Percentiles rank a stretch among this genome's conserved stretches.
These are phyloP conservation scores for Andrena cerasifolii DNA, from an alignment of 1,140 invertebrate species.

Conservation along the genomic window DNA sequence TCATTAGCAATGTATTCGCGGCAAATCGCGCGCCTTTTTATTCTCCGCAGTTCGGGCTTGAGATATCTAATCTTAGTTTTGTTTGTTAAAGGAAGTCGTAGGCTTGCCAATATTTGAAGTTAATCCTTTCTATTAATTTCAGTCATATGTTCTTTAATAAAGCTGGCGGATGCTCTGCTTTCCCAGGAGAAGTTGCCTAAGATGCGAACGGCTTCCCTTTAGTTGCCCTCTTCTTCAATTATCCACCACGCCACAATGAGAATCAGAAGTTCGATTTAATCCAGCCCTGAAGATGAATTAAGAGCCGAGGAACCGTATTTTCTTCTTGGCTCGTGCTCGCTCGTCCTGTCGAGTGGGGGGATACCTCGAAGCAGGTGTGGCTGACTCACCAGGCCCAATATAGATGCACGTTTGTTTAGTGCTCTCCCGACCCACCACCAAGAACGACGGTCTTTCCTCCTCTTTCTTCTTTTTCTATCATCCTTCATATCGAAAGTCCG, in stretches of 20 bases:
- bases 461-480: conserved; percentile 41
- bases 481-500: conserved; percentile 29
- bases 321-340: conserved; percentile 76
- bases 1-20: neutral
- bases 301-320: conserved; percentile 72
- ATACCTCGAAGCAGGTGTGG: conserved; percentile 76
- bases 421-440: conserved; percentile 75
- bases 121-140: too few relatives aligned
- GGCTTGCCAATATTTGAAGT: too few relatives aligned
- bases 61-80: too few relatives aligned
- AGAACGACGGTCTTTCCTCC: conserved; percentile 67
- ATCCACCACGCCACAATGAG: neutral
- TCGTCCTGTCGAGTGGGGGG: conserved; percentile 56
- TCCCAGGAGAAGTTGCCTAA: neutral
- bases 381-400: conserved; percentile 78
- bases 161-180: neutral
- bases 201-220: neutral
- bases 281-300: conserved; percentile 68
- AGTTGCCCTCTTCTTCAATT: neutral
- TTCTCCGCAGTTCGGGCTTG: too few relatives aligned
- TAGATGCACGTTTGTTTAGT: conserved; percentile 77
- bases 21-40: too few relatives aligned
- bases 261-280: conserved; percentile 27
- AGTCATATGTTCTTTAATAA: neutral
- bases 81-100: too few relatives aligned